These are phyloP conservation scores for Callithrix jacchus DNA, from an alignment of 2,113 vertebrate species.

Conservation along the genomic window DNA sequence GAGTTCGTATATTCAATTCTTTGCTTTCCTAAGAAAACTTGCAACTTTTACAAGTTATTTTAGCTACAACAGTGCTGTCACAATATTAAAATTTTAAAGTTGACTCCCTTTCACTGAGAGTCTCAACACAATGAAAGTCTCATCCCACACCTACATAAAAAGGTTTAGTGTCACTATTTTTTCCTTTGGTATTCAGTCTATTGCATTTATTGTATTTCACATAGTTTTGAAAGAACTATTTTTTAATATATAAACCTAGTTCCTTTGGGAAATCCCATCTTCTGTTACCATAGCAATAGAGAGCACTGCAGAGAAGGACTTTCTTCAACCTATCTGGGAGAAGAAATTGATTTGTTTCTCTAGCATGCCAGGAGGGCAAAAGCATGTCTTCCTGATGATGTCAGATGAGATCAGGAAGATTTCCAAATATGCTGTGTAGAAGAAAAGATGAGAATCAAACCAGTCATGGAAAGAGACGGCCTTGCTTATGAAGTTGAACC, in stretches of 20 bases:
- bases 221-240: slow-evolving; percentile 52
- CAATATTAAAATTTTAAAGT: slow-evolving; percentile 40
- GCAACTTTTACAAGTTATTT: not conserved
- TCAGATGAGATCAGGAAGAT: slow-evolving; percentile 41
- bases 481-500: slow-evolving; percentile 17
- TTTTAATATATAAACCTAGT: slow-evolving; percentile 55
- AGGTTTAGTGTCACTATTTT: not conserved
- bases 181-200: slow-evolving; percentile 14
- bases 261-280: slow-evolving; percentile 65
- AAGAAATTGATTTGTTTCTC: slow-evolving; percentile 70
- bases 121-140: not conserved
- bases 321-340: slow-evolving; percentile 28
- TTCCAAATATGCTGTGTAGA: slow-evolving; percentile 16
- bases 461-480: not conserved
- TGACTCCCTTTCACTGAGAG: not conserved
- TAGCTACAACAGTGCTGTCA: not conserved
- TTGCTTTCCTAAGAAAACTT: slow-evolving; percentile 31
- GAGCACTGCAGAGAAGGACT: slow-evolving; percentile 66
- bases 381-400: slow-evolving; percentile 48
- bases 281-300: slow-evolving; percentile 74
- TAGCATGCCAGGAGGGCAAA: slow-evolving; percentile 27
- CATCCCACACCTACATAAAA: not conserved
- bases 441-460: slow-evolving; percentile 34
- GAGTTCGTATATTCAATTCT: not conserved
- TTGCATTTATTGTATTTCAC: not conserved